These are phyloP conservation scores for Himalopsyche tibetana DNA, from an alignment of 2,888 invertebrate species.

Conservation along the genomic window DNA sequence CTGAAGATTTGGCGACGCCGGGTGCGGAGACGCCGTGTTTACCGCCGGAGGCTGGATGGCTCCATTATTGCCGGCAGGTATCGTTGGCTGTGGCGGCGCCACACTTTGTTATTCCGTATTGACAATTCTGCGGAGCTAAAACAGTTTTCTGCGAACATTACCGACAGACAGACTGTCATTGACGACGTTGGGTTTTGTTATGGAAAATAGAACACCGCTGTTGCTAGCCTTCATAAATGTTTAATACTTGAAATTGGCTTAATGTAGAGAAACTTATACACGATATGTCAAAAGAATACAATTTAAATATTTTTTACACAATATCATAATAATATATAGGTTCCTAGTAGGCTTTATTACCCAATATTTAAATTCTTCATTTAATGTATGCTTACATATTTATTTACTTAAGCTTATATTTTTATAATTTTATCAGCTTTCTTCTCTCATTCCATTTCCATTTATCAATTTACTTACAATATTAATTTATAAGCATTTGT, in stretches of 20 bases:
- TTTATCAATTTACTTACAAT: no score
- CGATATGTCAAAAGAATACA: no score
- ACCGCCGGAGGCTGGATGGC: constrained; percentile 37
- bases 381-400: no score
- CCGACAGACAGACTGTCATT: constrained; percentile 8
- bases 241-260: constrained; percentile 11
- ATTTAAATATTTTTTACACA: no score
- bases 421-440: no score
- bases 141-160: constrained; percentile 43
- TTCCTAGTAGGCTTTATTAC: no score
- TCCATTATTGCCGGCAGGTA: constrained; percentile 43
- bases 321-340: no score
- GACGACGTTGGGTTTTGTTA: constrained; percentile 27
- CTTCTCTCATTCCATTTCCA: no score
- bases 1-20: constrained; percentile 40
- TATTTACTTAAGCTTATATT: no score
- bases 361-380: no score
- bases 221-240: constrained; percentile 7
- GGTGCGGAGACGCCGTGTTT: constrained; percentile 33
- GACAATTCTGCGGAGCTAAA: constrained; percentile 36
- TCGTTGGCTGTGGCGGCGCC: constrained; percentile 37
- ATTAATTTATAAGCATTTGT: no score
- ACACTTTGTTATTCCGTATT: constrained; percentile 45
- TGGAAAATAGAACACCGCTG: constrained; percentile 38
- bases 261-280: background rate